phyloP scores from a whole-genome alignment of 2,888 invertebrate species.

The Rhabditoides inermis region DNA sequence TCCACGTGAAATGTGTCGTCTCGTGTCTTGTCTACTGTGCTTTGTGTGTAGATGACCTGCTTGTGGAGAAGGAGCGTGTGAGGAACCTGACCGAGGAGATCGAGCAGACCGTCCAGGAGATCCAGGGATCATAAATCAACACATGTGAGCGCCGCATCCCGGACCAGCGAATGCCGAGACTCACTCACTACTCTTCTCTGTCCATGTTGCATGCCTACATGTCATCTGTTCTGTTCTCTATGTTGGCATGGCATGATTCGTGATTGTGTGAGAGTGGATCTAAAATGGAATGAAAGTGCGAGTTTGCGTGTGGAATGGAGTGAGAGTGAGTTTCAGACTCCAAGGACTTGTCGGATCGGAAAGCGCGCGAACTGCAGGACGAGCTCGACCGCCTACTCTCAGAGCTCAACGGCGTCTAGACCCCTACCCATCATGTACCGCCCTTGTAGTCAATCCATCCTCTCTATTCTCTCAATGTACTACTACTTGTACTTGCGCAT shows the following conservation, averaged over 20 bases:
- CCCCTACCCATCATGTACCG: not conserved
- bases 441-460: slow-evolving; percentile 1
- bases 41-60: slow-evolving; percentile 54
- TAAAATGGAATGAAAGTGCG: not conserved
- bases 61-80: slow-evolving; percentile 52
- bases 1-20: not conserved
- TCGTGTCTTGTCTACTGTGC: not conserved
- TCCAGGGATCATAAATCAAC: slow-evolving; percentile 50
- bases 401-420: slow-evolving; percentile 97
- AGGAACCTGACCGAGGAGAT: slow-evolving; percentile 52
- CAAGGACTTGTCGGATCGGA: slow-evolving; percentile 83
- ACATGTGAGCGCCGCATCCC: not conserved
- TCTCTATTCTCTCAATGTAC: slow-evolving; percentile 1
- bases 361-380: slow-evolving; percentile 89
- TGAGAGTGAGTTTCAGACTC: slow-evolving; percentile 66
- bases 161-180: slow-evolving; percentile 1
- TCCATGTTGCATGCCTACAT: too few species aligned
- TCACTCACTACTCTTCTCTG: not conserved
- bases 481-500: slow-evolving; percentile 2
- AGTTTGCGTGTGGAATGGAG: not conserved
- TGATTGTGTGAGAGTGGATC: not conserved
- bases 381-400: slow-evolving; percentile 98
- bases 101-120: slow-evolving; percentile 53
- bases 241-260: too few species aligned
- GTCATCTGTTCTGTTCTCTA: too few species aligned